These are phyloP conservation scores for Heliconius cydno DNA, from an alignment of 2,888 invertebrate genomes.

Conservation along the genomic window DNA sequence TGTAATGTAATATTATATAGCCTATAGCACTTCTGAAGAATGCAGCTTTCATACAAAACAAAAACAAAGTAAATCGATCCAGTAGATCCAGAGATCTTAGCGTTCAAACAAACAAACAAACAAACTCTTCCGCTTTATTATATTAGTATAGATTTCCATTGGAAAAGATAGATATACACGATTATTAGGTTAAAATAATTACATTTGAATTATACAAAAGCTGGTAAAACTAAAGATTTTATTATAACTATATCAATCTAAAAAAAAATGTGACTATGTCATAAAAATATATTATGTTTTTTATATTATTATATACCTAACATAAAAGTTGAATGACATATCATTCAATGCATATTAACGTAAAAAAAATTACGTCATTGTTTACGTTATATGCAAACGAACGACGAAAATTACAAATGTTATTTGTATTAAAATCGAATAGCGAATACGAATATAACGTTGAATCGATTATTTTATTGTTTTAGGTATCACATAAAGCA, in stretches of 20 bases:
- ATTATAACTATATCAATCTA: background rate
- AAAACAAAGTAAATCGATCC: too few relatives aligned
- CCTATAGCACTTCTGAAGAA: too few relatives aligned
- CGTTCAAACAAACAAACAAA: too few relatives aligned
- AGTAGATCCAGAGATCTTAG: too few relatives aligned
- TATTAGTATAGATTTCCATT: too few relatives aligned
- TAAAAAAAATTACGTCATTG: background rate
- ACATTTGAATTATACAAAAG: too few relatives aligned
- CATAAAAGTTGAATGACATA: background rate
- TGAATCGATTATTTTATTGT: background rate
- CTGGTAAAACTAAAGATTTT: too few relatives aligned
- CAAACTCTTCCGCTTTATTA: too few relatives aligned
- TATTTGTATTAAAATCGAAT: background rate
- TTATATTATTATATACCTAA: background rate
- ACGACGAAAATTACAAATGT: background rate
- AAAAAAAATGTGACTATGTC: background rate
- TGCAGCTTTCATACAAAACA: too few relatives aligned
- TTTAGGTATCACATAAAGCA: background rate
- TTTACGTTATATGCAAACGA: slow-evolving; percentile 1
- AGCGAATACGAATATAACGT: background rate
- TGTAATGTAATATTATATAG: too few relatives aligned
- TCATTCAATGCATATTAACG: background rate
- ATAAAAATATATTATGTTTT: background rate
- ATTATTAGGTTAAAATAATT: too few relatives aligned
- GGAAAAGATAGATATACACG: too few relatives aligned